Conservation (phyloP, 30 jellyfish, hydroid and myxozoan species). For the Cassiopea andromeda region DNA sequence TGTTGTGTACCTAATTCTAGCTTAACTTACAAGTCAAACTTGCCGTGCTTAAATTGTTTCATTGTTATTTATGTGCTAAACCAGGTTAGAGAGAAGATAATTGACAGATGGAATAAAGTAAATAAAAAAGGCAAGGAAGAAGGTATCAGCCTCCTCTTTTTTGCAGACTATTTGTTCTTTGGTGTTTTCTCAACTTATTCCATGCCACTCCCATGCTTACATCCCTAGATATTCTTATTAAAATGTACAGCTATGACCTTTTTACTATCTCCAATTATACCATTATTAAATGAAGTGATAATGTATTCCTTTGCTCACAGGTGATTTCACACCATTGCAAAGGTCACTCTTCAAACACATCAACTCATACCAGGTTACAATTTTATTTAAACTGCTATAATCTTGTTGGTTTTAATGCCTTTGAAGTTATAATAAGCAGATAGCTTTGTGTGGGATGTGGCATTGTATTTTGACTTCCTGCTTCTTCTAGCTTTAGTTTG, state of each 20-base stretch:
- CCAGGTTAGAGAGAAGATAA: conserved; percentile 44
- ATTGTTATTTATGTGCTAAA: neutral
- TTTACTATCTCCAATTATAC: too few relatives aligned
- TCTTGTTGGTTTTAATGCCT: neutral
- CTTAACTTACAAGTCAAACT: neutral
- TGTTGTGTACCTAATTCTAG: neutral
- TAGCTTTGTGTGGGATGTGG: neutral
- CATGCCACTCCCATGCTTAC: too few relatives aligned
- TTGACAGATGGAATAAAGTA: conserved; percentile 49
- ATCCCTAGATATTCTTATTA: too few relatives aligned
- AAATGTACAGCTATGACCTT: too few relatives aligned
- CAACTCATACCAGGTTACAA: conserved; percentile 66
- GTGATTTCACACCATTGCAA: conserved; percentile 75
- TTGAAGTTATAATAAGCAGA: neutral
- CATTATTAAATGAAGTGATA: too few relatives aligned
- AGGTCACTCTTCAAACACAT: conserved; percentile 66
- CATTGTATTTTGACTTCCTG: neutral
- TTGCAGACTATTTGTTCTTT: neutral
- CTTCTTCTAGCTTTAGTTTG: neutral
- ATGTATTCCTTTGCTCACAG: too few relatives aligned
- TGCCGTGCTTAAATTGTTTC: neutral
- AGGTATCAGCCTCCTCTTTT: conserved; percentile 9
- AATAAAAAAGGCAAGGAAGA: conserved; percentile 30
- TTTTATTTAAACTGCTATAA: neutral
- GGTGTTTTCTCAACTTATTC: neutral